A percentile compares a stretch with the other conserved stretches of the same genome.
phyloP scores from a whole-genome alignment of 1,140 invertebrate genomes.

The Brachystomella parvula region DNA sequence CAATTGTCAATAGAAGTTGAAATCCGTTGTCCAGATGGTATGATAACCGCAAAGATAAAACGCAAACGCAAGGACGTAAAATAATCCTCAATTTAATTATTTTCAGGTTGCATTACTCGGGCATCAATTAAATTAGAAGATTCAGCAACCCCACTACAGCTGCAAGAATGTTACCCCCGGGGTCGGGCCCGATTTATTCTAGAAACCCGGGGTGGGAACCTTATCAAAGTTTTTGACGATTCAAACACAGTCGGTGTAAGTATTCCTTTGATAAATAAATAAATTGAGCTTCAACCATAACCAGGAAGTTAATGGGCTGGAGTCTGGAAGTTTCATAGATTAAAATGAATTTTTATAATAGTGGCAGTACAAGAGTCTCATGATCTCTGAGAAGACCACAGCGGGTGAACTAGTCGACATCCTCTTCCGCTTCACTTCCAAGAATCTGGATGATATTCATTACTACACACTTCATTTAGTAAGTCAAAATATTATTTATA shows the following conservation, averaged over 20 bases:
- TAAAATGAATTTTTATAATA: constrained; percentile 42
- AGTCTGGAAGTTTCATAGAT: constrained; percentile 1
- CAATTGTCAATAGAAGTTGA: constrained; percentile 89
- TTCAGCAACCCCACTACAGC: constrained; percentile 72
- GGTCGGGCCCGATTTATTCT: constrained; percentile 79
- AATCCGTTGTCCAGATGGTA: constrained; percentile 45
- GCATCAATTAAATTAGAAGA: constrained; percentile 57
- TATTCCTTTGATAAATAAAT: constrained; percentile 26
- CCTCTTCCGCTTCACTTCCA: constrained; percentile 56
- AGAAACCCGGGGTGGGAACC: constrained; percentile 66
- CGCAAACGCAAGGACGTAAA: background rate
- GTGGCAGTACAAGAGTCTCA: constrained; percentile 83
- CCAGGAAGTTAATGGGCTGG: background rate
- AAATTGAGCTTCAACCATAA: background rate
- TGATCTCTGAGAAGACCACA: constrained; percentile 81
- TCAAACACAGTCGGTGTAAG: constrained; percentile 73
- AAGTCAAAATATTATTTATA: too few relatives aligned
- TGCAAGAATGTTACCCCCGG: constrained; percentile 82
- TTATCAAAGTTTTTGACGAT: constrained; percentile 83
- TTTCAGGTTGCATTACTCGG: constrained; percentile 18
- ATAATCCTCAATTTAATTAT: background rate
- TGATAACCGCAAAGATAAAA: background rate
- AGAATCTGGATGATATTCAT: constrained; percentile 29
- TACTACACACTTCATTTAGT: constrained; percentile 36
- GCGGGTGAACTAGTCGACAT: constrained; percentile 79